Percentiles rank a stretch among this genome's conserved stretches.
Evolutionary conservation across 1,140 invertebrate species (phyloP).

Genomic region (Megathymus violae): DNA sequence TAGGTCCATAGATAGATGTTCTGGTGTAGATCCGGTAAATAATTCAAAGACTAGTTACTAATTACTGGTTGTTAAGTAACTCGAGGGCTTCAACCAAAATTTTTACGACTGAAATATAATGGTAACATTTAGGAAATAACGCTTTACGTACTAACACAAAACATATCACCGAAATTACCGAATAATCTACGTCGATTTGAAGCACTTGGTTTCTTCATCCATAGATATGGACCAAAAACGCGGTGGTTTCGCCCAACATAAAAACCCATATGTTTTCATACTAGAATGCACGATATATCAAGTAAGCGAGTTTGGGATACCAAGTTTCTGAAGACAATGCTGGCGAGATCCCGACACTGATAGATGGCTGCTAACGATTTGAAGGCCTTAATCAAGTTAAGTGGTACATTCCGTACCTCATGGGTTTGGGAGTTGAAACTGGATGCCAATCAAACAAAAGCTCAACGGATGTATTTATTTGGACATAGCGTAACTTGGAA

Average conservation of each 20-base stretch:
- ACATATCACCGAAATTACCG: too few relatives aligned
- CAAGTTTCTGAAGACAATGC: conserved; percentile 41
- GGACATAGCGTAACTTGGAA: background rate
- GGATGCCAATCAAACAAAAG: conserved; percentile 29
- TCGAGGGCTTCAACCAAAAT: too few relatives aligned
- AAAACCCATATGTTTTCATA: conserved; percentile 14
- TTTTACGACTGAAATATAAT: too few relatives aligned
- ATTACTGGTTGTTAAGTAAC: too few relatives aligned
- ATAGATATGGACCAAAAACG: background rate
- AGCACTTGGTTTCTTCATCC: too few relatives aligned
- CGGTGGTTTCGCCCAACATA: background rate
- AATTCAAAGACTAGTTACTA: too few relatives aligned
- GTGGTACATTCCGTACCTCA: conserved; percentile 37
- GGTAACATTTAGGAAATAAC: too few relatives aligned
- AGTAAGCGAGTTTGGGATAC: conserved; percentile 37
- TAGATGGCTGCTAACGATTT: conserved; percentile 42
- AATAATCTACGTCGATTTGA: too few relatives aligned
- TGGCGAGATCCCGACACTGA: conserved; percentile 38
- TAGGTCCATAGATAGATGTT: too few relatives aligned
- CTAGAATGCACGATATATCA: conserved; percentile 35
- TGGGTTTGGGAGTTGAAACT: conserved; percentile 18
- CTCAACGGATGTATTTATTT: conserved; percentile 14
- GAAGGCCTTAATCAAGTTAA: conserved; percentile 36
- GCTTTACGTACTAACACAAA: too few relatives aligned
- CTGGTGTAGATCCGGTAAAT: too few relatives aligned